Conservation (phyloP, 2,797 vertebrate genomes). For the Austrolebias charrua region DNA sequence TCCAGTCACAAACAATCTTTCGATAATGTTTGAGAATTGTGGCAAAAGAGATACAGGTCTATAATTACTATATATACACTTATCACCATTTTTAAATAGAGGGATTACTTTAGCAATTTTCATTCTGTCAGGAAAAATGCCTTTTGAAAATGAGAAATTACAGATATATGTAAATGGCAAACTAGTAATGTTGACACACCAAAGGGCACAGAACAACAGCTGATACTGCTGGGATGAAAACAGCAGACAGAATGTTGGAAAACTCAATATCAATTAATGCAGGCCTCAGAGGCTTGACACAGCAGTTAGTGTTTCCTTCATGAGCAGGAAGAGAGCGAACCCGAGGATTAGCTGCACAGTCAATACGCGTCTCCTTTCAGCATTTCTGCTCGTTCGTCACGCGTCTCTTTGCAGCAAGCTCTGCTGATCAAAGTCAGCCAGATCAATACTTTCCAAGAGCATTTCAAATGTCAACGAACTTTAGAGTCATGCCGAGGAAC, state of each 20-base stretch:
- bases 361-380: conserved; percentile 44
- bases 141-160: too few relatives aligned
- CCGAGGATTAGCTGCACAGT: conserved; percentile 49
- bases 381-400: conserved; percentile 26
- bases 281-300: conserved; percentile 53
- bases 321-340: conserved; percentile 45
- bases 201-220: conserved; percentile 29
- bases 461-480: background rate
- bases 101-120: too few relatives aligned
- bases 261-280: conserved; percentile 74
- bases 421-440: conserved; percentile 24
- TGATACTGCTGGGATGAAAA: conserved; percentile 43
- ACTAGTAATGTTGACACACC: conserved; percentile 10
- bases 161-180: too few relatives aligned
- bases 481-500: conserved; percentile 5
- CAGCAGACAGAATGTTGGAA: conserved; percentile 46
- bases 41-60: too few relatives aligned
- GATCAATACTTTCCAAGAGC: conserved; percentile 18
- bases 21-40: too few relatives aligned
- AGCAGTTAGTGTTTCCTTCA: conserved; percentile 59
- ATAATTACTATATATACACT: too few relatives aligned
- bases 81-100: too few relatives aligned
- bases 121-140: too few relatives aligned
- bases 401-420: conserved; percentile 14
- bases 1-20: too few relatives aligned